Evolutionary conservation across 1,140 invertebrate genomes (phyloP).

Genomic region (Brachionus angularis): DNA sequence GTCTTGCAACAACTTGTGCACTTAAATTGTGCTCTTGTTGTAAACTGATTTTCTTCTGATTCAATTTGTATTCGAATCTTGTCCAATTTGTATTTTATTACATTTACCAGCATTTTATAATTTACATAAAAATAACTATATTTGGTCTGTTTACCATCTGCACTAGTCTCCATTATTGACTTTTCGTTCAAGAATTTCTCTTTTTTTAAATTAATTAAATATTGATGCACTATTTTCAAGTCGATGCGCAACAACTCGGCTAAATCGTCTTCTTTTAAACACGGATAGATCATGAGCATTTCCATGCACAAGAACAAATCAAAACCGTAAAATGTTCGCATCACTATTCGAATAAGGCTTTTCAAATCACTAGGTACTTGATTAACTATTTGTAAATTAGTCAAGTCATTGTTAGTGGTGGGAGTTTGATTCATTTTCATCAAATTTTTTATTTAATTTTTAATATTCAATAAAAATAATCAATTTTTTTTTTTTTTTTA

Average conservation of each 20-base stretch:
- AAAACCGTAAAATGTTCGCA: constrained; percentile 35
- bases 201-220: constrained; percentile 24
- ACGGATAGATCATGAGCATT: constrained; percentile 34
- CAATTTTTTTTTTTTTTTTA: no score
- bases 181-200: constrained; percentile 32
- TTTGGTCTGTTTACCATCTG: constrained; percentile 31
- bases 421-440: no score
- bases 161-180: constrained; percentile 11
- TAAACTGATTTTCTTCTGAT: constrained; percentile 16
- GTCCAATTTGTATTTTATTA: constrained; percentile 39
- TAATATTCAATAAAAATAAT: no score
- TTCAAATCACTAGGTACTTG: constrained; percentile 12
- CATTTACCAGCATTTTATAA: constrained; percentile 41
- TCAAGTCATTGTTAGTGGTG: no score
- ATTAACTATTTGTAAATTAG: no score
- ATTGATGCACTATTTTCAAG: constrained; percentile 12
- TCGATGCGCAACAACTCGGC: constrained; percentile 36
- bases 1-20: constrained; percentile 17
- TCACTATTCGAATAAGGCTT: constrained; percentile 18
- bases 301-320: constrained; percentile 36
- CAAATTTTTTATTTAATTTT: no score
- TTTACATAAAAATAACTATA: constrained; percentile 26
- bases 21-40: constrained; percentile 6
- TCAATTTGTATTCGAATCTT: constrained; percentile 15
- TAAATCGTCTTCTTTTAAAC: constrained; percentile 35